Evolutionary conservation across 2,888 invertebrate genomes (phyloP).

Genomic region (Linyphia triangularis): DNA sequence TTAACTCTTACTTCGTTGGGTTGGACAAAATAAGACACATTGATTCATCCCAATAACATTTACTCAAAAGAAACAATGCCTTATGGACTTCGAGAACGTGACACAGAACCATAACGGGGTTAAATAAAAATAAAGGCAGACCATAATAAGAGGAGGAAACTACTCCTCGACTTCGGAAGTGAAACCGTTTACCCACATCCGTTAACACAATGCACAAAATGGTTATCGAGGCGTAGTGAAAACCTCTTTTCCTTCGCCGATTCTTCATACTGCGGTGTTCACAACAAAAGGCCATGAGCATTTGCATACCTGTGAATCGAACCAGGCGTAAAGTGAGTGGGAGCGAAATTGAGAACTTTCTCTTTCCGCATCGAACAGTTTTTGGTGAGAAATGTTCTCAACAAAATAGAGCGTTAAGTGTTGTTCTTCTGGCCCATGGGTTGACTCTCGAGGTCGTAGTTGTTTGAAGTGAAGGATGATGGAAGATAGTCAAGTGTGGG

Average conservation of each 20-base stretch:
- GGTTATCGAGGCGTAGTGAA: background rate
- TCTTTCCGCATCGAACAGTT: background rate
- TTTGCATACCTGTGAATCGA: background rate
- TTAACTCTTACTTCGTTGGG: too few species aligned
- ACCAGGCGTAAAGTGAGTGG: background rate
- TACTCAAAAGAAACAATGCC: background rate
- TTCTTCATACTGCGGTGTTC: background rate
- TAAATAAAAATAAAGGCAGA: background rate
- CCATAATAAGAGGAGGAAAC: background rate
- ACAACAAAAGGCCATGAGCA: background rate
- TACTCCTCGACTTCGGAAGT: background rate
- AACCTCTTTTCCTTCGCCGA: background rate
- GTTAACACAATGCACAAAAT: background rate
- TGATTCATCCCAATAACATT: background rate
- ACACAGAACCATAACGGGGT: background rate
- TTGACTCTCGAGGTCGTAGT: background rate
- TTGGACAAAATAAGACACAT: too few species aligned
- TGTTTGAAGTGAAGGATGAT: background rate
- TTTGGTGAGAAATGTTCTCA: background rate
- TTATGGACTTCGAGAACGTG: background rate
- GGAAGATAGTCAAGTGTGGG: background rate
- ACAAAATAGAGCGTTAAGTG: background rate
- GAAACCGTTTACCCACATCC: background rate
- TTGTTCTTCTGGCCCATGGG: background rate
- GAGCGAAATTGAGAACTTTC: background rate